Evolutionary conservation across 2,888 invertebrate genomes (phyloP).

Genomic region (Melipona beecheii): DNA sequence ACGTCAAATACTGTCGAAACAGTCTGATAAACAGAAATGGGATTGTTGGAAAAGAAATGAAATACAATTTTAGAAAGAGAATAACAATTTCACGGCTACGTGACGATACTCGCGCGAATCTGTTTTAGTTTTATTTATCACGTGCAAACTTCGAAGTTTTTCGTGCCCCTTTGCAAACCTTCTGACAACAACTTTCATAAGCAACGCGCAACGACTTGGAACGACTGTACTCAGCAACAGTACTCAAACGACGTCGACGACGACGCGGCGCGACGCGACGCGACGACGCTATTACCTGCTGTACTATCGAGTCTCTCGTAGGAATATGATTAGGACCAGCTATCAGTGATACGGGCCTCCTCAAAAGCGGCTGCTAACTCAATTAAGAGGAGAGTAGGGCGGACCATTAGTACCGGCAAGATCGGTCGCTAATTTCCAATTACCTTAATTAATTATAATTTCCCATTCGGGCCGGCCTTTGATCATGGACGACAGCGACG

Average conservation of each 20-base stretch:
- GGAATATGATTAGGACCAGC: slow-evolving; percentile 82
- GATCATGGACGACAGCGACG: slow-evolving; percentile 74
- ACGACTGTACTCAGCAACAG: not conserved
- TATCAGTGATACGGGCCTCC: slow-evolving; percentile 82
- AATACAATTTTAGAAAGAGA: not conserved
- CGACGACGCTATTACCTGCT: slow-evolving; percentile 79
- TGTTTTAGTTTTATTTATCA: not conserved
- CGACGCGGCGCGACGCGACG: slow-evolving; percentile 62
- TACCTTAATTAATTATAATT: slow-evolving; percentile 82
- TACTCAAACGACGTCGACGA: slow-evolving; percentile 66
- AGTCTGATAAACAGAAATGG: not conserved
- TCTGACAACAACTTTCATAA: slow-evolving; percentile 35
- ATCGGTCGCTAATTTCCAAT: slow-evolving; percentile 83
- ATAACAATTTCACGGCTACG: not conserved
- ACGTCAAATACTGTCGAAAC: not conserved
- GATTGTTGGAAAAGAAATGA: not conserved
- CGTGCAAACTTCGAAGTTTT: not conserved
- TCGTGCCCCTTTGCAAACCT: slow-evolving; percentile 26
- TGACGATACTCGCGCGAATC: not conserved
- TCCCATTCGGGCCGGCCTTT: slow-evolving; percentile 80
- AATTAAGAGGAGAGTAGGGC: slow-evolving; percentile 79
- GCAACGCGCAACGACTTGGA: slow-evolving; percentile 29
- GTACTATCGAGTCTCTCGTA: slow-evolving; percentile 78
- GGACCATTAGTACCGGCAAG: slow-evolving; percentile 80
- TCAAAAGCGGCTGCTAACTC: slow-evolving; percentile 82